Conservation (phyloP, 2,113 vertebrate species). For the Promerops cafer region DNA sequence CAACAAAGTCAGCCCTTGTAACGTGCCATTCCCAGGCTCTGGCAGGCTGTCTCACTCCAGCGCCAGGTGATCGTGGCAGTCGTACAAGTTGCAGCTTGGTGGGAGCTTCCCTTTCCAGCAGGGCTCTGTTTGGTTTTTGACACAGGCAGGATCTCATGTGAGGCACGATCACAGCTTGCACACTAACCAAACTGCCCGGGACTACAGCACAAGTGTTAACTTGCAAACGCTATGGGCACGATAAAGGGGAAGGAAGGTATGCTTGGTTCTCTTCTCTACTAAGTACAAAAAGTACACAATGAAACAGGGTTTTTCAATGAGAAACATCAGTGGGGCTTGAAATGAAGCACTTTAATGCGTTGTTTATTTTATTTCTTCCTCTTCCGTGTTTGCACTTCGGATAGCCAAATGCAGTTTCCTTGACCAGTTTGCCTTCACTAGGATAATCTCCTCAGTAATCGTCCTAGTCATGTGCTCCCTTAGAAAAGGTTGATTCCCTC, state of each 20-base stretch:
- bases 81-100: neutral
- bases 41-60: neutral
- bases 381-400: neutral
- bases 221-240: neutral
- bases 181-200: neutral
- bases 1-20: neutral
- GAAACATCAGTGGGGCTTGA: neutral
- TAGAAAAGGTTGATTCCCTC: neutral
- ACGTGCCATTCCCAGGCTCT: neutral
- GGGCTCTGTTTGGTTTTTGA: neutral
- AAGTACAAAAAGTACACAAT: neutral
- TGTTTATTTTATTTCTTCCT: neutral
- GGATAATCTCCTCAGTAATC: neutral
- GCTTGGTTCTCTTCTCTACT: neutral
- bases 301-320: neutral
- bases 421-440: neutral
- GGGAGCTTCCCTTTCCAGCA: neutral
- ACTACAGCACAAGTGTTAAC: neutral
- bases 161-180: neutral
- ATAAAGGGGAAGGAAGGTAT: neutral
- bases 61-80: fast-evolving
- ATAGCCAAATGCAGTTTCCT: neutral
- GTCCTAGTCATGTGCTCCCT: neutral
- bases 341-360: neutral
- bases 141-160: neutral